Evolutionary conservation across 1,140 invertebrate genomes (phyloP), one percentile per base, ranked within the genome.

Genomic region (Trachymyrmex cornetzi): DNA sequence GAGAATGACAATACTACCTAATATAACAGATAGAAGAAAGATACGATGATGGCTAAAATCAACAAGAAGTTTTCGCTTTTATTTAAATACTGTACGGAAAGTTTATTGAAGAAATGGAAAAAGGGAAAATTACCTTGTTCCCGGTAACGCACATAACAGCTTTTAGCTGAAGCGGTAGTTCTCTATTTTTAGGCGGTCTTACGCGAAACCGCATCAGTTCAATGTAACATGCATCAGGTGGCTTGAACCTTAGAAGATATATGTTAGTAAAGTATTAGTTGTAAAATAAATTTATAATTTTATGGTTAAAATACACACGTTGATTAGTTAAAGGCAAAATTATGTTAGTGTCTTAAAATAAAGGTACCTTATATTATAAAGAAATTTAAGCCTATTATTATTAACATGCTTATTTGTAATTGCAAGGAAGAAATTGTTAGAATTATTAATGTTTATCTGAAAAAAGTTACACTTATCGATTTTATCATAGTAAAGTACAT

Each of bases 161-260:
- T 95, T 98, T 99, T 24, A 99, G 96, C 95, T 99, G 99, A 80
- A 99, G 96, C 72, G 99, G 99, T 92, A 99, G 97, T 96, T 99
- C 99, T 66, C 99, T 96, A 96, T 99, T 99, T 95, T 98, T 98
- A 38, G 99, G 99, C 63, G 99, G 99, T 90, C 99, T 96, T 55
- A 99, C 97, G 80, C 99, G 97, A 96, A 99, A 99, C 91, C 99
- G 96, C 97, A 99, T 97, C 92, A 99, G 95, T 96, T 99, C 99
- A 93, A 99, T 98, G 95, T 99, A 99, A 95, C 98, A 99, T 91
- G 99, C 99, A 97, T 99, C 99, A 22, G 99, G 98, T 71, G 99
- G 99, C 94, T 99, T 98, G 95, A 99, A 99, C 96, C 98, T 98
- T 94, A 55, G 93, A 92, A 69, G 22, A 69, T 69, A 90, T 85